phyloP scores from a whole-genome alignment of 2,888 invertebrate genomes.

The Penaeus monodon region DNA sequence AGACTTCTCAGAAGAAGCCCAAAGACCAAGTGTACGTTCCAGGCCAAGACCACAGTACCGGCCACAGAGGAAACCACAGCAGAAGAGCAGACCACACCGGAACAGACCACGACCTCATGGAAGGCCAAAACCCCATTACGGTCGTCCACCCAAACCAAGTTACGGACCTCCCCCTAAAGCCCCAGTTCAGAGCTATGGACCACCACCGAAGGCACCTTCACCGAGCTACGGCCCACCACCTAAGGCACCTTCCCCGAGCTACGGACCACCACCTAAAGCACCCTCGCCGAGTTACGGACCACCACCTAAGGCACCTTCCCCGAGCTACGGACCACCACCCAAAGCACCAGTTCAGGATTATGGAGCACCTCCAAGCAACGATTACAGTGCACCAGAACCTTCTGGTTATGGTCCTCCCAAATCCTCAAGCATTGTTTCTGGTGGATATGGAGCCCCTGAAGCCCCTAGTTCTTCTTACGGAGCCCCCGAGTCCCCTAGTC shows the following conservation, averaged over 20 bases:
- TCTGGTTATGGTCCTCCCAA: constrained; percentile 44
- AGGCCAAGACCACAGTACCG: constrained; percentile 14
- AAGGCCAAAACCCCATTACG: constrained; percentile 31
- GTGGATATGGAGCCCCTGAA: constrained; percentile 23
- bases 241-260: constrained; percentile 29
- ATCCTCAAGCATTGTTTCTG: constrained; percentile 32
- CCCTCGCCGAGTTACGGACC: constrained; percentile 37
- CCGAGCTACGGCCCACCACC: constrained; percentile 42
- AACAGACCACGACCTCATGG: constrained; percentile 13
- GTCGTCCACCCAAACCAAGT: constrained; percentile 30
- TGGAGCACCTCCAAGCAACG: constrained; percentile 26
- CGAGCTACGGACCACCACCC: constrained; percentile 44
- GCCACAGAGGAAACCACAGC: constrained; percentile 15
- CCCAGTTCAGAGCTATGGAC: constrained; percentile 36
- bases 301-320: constrained; percentile 35
- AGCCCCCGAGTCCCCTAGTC: constrained; percentile 23
- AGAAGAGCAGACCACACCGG: constrained; percentile 1
- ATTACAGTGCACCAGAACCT: not conserved
- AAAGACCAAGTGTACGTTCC: too few species aligned
- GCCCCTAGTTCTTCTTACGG: constrained; percentile 38
- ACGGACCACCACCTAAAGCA: constrained; percentile 40
- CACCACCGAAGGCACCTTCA: constrained; percentile 43
- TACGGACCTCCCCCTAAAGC: constrained; percentile 54
- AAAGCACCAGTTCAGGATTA: constrained; percentile 37
- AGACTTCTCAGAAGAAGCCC: constrained; percentile 14